phyloP scores from a whole-genome alignment of 2,888 invertebrate genomes.

The Pasiphila rectangulata region DNA sequence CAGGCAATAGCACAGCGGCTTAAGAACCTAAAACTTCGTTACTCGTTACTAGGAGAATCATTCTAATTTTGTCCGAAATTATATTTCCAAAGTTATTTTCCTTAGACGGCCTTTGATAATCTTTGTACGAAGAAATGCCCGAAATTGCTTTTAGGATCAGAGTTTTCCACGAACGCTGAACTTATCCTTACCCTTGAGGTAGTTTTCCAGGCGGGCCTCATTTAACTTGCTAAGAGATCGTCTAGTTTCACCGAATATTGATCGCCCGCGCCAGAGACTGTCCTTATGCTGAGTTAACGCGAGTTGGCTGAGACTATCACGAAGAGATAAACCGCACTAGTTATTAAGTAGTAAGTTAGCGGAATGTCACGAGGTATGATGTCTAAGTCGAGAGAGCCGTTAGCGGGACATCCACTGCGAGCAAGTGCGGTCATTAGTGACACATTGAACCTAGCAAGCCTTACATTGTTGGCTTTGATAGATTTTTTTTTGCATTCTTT shows the following conservation, averaged over 20 bases:
- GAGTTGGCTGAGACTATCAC: background rate
- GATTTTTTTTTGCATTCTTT: too few relatives aligned
- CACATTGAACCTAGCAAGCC: too few relatives aligned
- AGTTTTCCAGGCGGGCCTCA: slow-evolving; percentile 18
- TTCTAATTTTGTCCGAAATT: background rate
- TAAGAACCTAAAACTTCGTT: background rate
- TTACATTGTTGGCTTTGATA: too few relatives aligned
- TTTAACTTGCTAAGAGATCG: slow-evolving; percentile 28
- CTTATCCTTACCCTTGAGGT: slow-evolving; percentile 1
- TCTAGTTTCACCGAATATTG: slow-evolving; percentile 24
- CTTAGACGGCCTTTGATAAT: background rate
- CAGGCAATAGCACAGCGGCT: too few relatives aligned
- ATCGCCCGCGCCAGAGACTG: background rate
- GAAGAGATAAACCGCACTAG: too few relatives aligned
- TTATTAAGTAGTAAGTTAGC: too few relatives aligned
- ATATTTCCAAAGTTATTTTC: background rate
- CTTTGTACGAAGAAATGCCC: slow-evolving; percentile 1
- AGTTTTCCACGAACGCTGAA: background rate
- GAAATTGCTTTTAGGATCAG: slow-evolving; percentile 10
- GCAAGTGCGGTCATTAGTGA: too few relatives aligned
- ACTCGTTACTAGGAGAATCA: background rate
- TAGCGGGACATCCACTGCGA: too few relatives aligned
- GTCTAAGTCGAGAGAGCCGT: too few relatives aligned
- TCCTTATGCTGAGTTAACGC: background rate
- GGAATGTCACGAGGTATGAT: too few relatives aligned